These are phyloP conservation scores for Palythoa grandiflora DNA, from an alignment of 92 coral and sea anemone species.

Conservation along the genomic window DNA sequence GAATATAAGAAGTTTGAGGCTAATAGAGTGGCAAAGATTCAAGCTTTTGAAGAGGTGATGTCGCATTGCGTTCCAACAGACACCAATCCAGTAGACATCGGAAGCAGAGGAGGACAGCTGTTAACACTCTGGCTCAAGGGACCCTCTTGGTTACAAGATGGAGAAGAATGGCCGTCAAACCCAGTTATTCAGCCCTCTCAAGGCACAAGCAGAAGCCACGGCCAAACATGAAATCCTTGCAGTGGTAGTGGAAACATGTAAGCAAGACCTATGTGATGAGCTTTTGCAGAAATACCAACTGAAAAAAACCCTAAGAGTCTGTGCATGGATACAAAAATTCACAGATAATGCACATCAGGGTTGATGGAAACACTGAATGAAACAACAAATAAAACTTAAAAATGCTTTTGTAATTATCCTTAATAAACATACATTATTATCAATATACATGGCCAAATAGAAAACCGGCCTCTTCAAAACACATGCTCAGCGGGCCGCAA, in stretches of 20 bases:
- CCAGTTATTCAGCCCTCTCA: too few species aligned
- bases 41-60: background rate
- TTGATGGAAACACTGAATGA: too few species aligned
- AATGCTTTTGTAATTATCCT: too few species aligned
- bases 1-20: background rate
- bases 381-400: too few species aligned
- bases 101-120: background rate
- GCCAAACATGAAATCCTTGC: background rate
- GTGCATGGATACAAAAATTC: background rate
- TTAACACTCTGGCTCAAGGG: background rate
- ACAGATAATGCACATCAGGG: background rate
- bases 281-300: background rate
- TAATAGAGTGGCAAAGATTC: slow-evolving; percentile 54
- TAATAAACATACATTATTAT: too few species aligned
- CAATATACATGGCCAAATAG: too few species aligned
- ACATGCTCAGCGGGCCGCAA: too few species aligned
- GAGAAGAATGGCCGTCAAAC: background rate
- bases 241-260: background rate
- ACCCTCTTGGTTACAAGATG: background rate
- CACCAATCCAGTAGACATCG: background rate
- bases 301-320: slow-evolving; percentile 8
- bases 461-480: too few species aligned
- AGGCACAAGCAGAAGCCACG: too few species aligned
- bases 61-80: too few species aligned
- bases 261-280: slow-evolving; percentile 15